Evolutionary conservation across 30 jellyfish, hydroid and myxozoan species (phyloP).

Genomic region (Mastigias papua): DNA sequence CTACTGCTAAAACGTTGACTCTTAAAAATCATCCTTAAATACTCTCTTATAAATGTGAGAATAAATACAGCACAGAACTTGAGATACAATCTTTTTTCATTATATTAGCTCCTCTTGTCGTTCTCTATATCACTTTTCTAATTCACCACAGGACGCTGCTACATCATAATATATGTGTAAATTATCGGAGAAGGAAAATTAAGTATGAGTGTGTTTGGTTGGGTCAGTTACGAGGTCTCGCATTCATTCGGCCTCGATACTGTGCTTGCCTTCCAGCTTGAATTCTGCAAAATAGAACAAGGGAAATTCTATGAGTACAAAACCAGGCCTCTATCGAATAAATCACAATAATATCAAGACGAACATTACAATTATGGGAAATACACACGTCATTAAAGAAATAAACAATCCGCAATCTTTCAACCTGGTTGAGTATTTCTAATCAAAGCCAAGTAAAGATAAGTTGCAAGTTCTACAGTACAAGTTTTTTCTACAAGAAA

Average conservation of each 20-base stretch:
- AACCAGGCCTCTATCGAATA: too few species aligned
- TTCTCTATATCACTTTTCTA: slow-evolving; percentile 13
- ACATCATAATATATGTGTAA: slow-evolving; percentile 49
- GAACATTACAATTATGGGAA: too few species aligned
- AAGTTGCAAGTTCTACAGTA: too few species aligned
- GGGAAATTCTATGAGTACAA: not conserved
- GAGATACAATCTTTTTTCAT: slow-evolving; percentile 46
- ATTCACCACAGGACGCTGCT: slow-evolving; percentile 16
- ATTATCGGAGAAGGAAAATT: slow-evolving; percentile 48
- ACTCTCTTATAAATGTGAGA: slow-evolving; percentile 31
- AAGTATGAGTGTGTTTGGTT: slow-evolving; percentile 36
- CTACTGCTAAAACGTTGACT: slow-evolving; percentile 37
- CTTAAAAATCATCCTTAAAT: slow-evolving; percentile 30
- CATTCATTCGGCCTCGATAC: slow-evolving; percentile 59
- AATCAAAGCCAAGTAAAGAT: too few species aligned
- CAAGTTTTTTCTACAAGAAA: too few species aligned
- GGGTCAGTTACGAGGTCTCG: slow-evolving; percentile 65
- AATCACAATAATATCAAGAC: too few species aligned
- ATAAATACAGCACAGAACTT: slow-evolving; percentile 31
- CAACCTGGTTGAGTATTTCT: too few species aligned
- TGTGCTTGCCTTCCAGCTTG: slow-evolving; percentile 81
- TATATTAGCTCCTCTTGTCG: slow-evolving; percentile 31
- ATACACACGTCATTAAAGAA: too few species aligned
- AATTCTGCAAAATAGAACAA: slow-evolving; percentile 45
- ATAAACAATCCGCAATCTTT: too few species aligned